Evolutionary conservation across 1,140 invertebrate genomes (phyloP), one percentile per base, ranked within the genome.

Genomic region (Chlorops oryzae): DNA sequence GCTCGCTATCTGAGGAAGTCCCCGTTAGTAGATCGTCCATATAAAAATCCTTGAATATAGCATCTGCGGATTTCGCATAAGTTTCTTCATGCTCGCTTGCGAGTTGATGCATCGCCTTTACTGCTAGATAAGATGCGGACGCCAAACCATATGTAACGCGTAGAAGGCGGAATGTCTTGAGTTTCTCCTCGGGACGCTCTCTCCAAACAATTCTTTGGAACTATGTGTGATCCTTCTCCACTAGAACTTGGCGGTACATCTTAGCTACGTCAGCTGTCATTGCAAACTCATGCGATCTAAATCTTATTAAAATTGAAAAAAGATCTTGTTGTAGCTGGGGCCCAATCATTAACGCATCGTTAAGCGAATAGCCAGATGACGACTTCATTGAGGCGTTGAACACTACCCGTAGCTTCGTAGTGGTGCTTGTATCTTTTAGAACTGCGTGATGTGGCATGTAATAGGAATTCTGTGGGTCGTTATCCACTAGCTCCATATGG

Each of bases 141-240:
- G 56, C 39, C 13, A 58, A 61, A 0, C 73, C 73, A 49, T 62
- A 63, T 0, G 65, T 66, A 0, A 70, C 60, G 3, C 60, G 62
- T 3, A 13, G 22, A 21, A 55, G 20, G 37, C 50, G 17, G 25
- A 47, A 50, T 22, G 39, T 24, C 25, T 50, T 23, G 5, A 58
- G 37, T 17, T 12, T 5, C 21, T 50, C 34, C 12, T 28, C 50
- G 12, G 52, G n/a, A 17, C 56, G 22, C n/a, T 57, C 17, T 12
- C 72, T 47, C 73, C 72, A 73, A 9, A 71, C 15, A 6, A 74
- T 70, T 40, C 65, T 45, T 51, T 73, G 70, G 47, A 49, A 59
- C 17, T 59, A 41, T 2, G 7, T 6, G 17, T 51, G 17, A 15
- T 27, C 18, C 28, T 21, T 40, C 18, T 58, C 32, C 18, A 59